Evolutionary conservation across 2,888 invertebrate genomes (phyloP).

Genomic region (Acheta domesticus): DNA sequence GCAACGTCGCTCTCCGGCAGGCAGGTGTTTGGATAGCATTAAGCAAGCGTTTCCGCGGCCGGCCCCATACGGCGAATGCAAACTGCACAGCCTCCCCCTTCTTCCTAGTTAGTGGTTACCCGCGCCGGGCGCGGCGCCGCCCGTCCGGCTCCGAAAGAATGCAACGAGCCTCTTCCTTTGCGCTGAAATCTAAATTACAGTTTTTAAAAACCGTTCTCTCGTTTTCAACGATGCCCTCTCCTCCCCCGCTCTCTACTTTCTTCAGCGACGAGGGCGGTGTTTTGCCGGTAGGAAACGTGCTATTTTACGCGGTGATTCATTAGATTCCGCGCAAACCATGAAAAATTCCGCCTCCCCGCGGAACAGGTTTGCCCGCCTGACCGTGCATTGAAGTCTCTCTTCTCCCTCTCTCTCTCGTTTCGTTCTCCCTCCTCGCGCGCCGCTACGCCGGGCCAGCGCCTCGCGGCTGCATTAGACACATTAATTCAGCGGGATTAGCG

Average conservation of each 20-base stretch:
- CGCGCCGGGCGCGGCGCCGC: neutral
- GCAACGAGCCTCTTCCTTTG: slow-evolving; percentile 18
- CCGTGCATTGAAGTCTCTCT: neutral
- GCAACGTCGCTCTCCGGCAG: neutral
- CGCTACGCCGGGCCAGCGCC: neutral
- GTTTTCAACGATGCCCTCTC: neutral
- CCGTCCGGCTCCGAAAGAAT: neutral
- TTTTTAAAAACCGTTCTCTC: neutral
- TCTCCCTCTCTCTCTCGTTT: too few relatives aligned
- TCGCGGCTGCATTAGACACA: neutral
- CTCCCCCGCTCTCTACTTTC: neutral
- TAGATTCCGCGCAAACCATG: slow-evolving; percentile 7
- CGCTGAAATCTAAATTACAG: neutral
- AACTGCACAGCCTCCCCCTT: neutral
- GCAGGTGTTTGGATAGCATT: neutral
- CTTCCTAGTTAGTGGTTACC: neutral
- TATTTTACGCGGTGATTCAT: slow-evolving; percentile 18
- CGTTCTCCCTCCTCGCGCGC: neutral
- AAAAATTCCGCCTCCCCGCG: slow-evolving; percentile 1
- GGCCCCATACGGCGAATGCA: neutral
- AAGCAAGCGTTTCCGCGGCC: neutral
- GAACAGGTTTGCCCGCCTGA: neutral
- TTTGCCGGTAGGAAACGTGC: slow-evolving; percentile 9
- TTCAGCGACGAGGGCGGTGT: neutral
- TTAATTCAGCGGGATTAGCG: neutral